These are phyloP conservation scores for Cossypha polioptera DNA, from an alignment of 2,797 vertebrate genomes.

Conservation along the genomic window DNA sequence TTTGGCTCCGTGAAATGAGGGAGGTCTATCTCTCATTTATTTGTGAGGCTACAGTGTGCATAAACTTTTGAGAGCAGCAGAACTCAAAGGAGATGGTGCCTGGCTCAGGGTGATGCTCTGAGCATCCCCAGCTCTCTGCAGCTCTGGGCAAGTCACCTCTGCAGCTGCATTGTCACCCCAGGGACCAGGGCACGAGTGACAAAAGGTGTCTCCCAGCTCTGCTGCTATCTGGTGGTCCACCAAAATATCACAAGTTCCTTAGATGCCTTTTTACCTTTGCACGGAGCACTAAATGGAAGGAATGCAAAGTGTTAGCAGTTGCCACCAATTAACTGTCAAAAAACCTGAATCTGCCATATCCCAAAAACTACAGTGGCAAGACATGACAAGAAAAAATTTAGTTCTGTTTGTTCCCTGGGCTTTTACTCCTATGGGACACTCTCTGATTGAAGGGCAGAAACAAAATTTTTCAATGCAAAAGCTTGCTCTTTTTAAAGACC, in stretches of 20 bases:
- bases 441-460: background rate
- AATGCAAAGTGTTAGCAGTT: background rate
- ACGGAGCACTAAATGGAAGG: background rate
- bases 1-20: rapidly evolving
- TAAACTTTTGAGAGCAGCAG: background rate
- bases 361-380: background rate
- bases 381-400: background rate
- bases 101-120: rapidly evolving
- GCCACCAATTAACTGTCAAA: background rate
- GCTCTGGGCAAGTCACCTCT: background rate
- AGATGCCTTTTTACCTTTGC: background rate
- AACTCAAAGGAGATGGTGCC: background rate
- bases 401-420: background rate
- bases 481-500: background rate
- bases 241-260: background rate
- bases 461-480: background rate
- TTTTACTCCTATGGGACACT: background rate
- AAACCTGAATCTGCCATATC: background rate
- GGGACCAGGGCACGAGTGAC: background rate
- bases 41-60: background rate
- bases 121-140: background rate
- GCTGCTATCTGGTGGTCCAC: background rate
- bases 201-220: background rate
- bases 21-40: background rate
- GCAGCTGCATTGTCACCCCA: background rate